These are phyloP conservation scores for Formicarius rufipectus DNA, from an alignment of 2,113 vertebrate genomes.

Conservation along the genomic window DNA sequence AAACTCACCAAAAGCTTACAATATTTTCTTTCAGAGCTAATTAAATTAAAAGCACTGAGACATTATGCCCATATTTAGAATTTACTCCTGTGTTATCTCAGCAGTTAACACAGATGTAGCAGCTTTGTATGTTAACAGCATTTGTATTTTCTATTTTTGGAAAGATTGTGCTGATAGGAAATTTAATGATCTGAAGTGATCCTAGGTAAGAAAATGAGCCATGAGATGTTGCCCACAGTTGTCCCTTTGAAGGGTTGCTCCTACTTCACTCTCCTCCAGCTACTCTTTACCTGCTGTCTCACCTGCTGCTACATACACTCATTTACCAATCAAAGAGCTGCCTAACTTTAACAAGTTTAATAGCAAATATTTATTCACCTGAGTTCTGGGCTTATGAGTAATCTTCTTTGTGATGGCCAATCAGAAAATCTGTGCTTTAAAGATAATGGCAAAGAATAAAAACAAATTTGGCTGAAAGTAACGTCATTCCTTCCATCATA, in stretches of 20 bases:
- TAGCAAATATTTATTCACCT: background rate
- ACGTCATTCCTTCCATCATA: background rate
- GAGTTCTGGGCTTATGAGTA: fast-evolving
- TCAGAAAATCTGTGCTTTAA: background rate
- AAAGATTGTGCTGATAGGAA: background rate
- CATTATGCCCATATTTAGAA: background rate
- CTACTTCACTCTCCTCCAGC: background rate
- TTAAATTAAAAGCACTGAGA: background rate
- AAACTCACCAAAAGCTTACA: background rate
- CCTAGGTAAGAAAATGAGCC: background rate
- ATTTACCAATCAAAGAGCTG: background rate
- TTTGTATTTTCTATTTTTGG: background rate
- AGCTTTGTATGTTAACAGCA: background rate
- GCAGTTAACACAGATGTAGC: background rate
- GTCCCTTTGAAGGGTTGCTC: background rate
- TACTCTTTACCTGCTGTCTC: background rate
- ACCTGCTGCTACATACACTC: background rate
- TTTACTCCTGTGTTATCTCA: background rate
- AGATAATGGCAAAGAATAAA: background rate
- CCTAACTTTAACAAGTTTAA: background rate
- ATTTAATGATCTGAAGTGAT: background rate
- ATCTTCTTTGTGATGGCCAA: background rate
- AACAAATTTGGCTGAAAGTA: background rate
- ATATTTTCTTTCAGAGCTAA: background rate
- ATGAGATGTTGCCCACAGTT: background rate